These are phyloP conservation scores for Vesta saturnalis DNA, from an alignment of 2,888 invertebrate genomes.

Conservation along the genomic window DNA sequence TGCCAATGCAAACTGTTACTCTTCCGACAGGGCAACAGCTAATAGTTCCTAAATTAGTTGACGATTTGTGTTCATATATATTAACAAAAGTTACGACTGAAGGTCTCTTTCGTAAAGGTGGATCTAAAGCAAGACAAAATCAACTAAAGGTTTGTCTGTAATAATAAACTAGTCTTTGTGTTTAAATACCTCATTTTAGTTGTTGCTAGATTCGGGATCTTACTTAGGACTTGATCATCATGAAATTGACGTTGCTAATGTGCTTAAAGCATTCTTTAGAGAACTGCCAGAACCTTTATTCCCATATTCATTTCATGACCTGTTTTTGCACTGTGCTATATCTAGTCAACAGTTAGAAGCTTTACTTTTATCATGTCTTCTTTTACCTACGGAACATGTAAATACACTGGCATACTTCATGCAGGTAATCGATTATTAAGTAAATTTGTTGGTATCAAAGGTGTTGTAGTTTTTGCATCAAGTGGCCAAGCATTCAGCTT, in stretches of 20 bases:
- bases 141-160: constrained; percentile 74
- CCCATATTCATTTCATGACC: constrained; percentile 76
- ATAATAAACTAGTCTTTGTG: neutral
- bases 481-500: constrained; percentile 73
- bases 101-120: constrained; percentile 90
- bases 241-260: constrained; percentile 86
- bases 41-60: constrained; percentile 77
- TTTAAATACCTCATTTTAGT: constrained; percentile 61
- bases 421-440: constrained; percentile 66
- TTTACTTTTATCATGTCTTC: constrained; percentile 72
- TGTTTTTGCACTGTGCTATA: constrained; percentile 75
- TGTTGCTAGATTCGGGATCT: constrained; percentile 76
- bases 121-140: constrained; percentile 82
- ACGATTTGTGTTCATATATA: constrained; percentile 76
- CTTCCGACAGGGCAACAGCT: constrained; percentile 76
- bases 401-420: constrained; percentile 84
- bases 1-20: constrained; percentile 67
- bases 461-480: constrained; percentile 71
- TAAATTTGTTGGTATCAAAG: neutral
- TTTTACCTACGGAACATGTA: constrained; percentile 80
- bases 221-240: constrained; percentile 76
- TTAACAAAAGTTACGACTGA: constrained; percentile 77
- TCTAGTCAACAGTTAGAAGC: constrained; percentile 69
- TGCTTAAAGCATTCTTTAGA: constrained; percentile 86
- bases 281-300: constrained; percentile 88